Conservation (phyloP, 2,113 vertebrate genomes). For the Amblyornis subalaris region DNA sequence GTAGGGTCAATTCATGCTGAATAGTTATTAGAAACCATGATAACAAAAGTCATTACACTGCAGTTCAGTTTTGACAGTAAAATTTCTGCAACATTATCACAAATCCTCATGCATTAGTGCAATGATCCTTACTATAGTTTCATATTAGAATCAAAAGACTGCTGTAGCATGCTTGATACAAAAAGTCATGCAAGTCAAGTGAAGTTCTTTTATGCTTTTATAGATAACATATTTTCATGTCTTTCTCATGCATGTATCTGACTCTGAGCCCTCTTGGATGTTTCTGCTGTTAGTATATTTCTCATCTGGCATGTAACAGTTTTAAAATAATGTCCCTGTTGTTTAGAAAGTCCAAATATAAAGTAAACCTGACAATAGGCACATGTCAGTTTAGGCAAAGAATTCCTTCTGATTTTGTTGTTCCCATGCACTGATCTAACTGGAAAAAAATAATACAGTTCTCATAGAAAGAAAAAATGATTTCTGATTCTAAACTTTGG, state of each 20-base stretch:
- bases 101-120: slow-evolving; percentile 85
- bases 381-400: background rate
- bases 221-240: slow-evolving; percentile 50
- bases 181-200: slow-evolving; percentile 69
- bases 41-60: slow-evolving; percentile 83
- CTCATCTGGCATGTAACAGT: background rate
- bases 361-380: background rate
- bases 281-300: background rate
- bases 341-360: background rate
- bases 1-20: slow-evolving; percentile 80
- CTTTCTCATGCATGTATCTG: slow-evolving; percentile 9
- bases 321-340: background rate
- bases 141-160: slow-evolving; percentile 79
- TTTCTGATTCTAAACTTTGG: background rate
- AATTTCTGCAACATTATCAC: slow-evolving; percentile 87
- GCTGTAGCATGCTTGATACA: slow-evolving; percentile 72
- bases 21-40: slow-evolving; percentile 82
- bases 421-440: background rate
- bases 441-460: background rate
- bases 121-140: slow-evolving; percentile 82
- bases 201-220: slow-evolving; percentile 65
- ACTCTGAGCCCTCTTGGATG: slow-evolving; percentile 5
- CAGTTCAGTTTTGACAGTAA: slow-evolving; percentile 85
- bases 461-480: background rate
- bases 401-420: background rate